Percentiles rank a stretch among this genome's conserved stretches.
Evolutionary conservation across 1,140 invertebrate species (phyloP).

Genomic region (Macrobrachium rosenbergii): DNA sequence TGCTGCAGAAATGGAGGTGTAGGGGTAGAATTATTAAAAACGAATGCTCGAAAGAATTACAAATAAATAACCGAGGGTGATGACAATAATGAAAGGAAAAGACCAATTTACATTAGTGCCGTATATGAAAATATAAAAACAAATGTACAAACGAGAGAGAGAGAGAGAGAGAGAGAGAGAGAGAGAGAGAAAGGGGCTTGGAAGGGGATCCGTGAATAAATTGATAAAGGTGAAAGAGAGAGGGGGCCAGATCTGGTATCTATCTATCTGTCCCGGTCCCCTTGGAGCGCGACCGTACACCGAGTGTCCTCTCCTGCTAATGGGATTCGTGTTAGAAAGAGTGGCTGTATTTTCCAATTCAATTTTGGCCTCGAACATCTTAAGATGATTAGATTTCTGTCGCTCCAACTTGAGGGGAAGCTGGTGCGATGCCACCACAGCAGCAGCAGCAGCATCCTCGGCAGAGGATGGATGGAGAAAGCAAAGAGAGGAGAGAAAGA

Average conservation of each 20-base stretch:
- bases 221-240: constrained; percentile 1
- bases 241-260: not conserved
- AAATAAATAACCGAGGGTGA: no score
- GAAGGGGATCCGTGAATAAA: not conserved
- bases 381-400: constrained; percentile 52
- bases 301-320: constrained; percentile 36
- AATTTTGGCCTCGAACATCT: constrained; percentile 39
- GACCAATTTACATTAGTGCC: no score
- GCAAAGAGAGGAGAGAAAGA: constrained; percentile 6
- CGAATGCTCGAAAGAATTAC: no score
- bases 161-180: no score
- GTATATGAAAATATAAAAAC: no score
- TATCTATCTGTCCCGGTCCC: constrained; percentile 1
- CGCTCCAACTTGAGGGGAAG: constrained; percentile 19
- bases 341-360: constrained; percentile 51
- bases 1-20: no score
- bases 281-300: not conserved
- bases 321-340: constrained; percentile 43
- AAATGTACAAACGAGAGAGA: no score
- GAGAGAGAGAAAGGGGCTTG: no score
- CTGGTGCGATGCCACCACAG: constrained; percentile 10
- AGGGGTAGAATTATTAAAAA: no score
- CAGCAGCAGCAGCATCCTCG: not conserved
- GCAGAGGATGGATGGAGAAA: not conserved
- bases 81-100: no score